Percentiles rank a stretch among this genome's conserved stretches.
phyloP scores from a whole-genome alignment of 2,888 invertebrate genomes.

The Beris chalybata region DNA sequence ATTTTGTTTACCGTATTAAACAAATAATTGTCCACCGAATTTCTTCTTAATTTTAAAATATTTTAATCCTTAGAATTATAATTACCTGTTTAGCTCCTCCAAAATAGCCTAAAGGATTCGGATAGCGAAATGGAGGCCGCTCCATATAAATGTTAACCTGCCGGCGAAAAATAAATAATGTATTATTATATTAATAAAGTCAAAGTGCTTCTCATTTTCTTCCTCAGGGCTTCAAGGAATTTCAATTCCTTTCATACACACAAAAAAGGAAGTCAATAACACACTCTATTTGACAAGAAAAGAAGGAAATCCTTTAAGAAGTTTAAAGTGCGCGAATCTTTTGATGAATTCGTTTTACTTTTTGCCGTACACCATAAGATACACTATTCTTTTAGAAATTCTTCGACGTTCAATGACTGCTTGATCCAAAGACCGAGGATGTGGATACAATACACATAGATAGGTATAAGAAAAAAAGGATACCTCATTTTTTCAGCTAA shows the following conservation, averaged over 20 bases:
- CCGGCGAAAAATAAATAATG: conserved; percentile 40
- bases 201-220: conserved; percentile 5
- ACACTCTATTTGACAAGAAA: background rate
- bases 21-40: no score
- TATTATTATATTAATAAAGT: background rate
- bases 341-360: background rate
- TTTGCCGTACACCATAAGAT: background rate
- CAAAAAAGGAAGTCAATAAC: background rate
- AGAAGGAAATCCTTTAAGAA: background rate
- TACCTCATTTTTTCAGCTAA: no score
- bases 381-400: background rate
- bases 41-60: no score
- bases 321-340: background rate
- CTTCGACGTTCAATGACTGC: conserved; percentile 15
- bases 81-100: conserved; percentile 73
- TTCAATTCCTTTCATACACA: conserved; percentile 4
- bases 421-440: background rate
- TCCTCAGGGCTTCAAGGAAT: conserved; percentile 8
- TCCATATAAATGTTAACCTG: conserved; percentile 83
- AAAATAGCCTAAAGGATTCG: conserved; percentile 73
- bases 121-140: conserved; percentile 83
- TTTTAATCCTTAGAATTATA: no score
- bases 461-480: no score
- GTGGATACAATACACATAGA: no score
- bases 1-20: no score